Evolutionary conservation across 2,113 vertebrate species (phyloP).

Genomic region (Okapia johnstoni): DNA sequence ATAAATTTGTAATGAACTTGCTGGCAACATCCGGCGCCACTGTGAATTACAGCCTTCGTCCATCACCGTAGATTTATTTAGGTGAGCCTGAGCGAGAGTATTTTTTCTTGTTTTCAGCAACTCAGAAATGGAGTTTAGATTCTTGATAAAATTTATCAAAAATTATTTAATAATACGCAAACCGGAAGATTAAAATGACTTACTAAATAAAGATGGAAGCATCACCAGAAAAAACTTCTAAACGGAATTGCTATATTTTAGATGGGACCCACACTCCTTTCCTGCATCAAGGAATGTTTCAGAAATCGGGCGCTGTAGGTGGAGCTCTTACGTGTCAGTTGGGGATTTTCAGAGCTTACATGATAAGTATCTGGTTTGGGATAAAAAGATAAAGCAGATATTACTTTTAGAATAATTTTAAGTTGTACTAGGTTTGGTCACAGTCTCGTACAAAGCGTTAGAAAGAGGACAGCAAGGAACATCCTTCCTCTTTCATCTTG

Average conservation of each 20-base stretch:
- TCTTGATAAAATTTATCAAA: neutral
- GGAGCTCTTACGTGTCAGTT: neutral
- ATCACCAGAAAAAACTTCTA: neutral
- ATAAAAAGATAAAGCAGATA: neutral
- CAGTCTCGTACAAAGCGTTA: neutral
- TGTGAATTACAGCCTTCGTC: neutral
- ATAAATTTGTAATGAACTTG: slow-evolving; percentile 21
- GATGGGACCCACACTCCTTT: neutral
- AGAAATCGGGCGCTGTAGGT: neutral
- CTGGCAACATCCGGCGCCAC: neutral
- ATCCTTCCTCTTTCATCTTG: neutral
- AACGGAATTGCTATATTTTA: neutral
- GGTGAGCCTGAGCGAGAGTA: neutral
- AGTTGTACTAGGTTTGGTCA: neutral
- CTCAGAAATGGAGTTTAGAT: neutral
- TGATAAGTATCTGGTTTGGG: neutral
- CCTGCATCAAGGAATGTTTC: neutral
- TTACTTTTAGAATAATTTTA: neutral
- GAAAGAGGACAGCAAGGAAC: neutral
- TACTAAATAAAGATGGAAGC: neutral
- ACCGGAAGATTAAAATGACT: neutral
- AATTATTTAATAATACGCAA: neutral
- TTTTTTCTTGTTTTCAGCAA: neutral
- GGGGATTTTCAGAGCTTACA: neutral
- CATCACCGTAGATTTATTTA: neutral